phyloP scores from a whole-genome alignment of 2,797 vertebrate genomes.

The Tapirus indicus region DNA sequence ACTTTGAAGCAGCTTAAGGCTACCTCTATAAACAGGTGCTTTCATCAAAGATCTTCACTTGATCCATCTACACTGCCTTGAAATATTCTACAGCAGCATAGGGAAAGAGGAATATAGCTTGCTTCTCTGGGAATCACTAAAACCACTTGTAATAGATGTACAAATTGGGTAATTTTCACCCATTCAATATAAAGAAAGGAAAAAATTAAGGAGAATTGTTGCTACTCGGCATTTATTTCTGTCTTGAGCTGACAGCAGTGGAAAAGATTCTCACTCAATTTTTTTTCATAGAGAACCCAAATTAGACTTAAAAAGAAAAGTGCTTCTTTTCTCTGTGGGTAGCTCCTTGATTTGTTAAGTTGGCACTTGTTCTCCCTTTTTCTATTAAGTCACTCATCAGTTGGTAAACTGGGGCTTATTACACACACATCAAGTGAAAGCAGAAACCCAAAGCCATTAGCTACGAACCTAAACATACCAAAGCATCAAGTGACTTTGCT shows the following conservation, averaged over 20 bases:
- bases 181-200: constrained; percentile 61
- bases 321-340: constrained; percentile 66
- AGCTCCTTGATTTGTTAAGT: constrained; percentile 70
- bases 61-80: not conserved
- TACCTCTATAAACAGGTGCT: not conserved
- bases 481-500: not conserved
- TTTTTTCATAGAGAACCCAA: constrained; percentile 53
- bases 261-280: constrained; percentile 42
- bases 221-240: constrained; percentile 62
- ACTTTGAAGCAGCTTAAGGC: not conserved
- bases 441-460: constrained; percentile 30
- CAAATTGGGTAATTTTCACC: constrained; percentile 70
- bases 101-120: not conserved
- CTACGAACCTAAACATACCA: not conserved
- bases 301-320: constrained; percentile 73
- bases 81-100: not conserved
- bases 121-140: constrained; percentile 25
- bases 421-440: constrained; percentile 30
- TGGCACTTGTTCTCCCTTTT: constrained; percentile 53
- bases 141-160: constrained; percentile 57
- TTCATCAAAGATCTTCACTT: not conserved
- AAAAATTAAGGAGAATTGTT: constrained; percentile 67
- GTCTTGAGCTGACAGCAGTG: constrained; percentile 58
- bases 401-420: constrained; percentile 63
- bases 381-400: constrained; percentile 55